phyloP scores from a whole-genome alignment of 2,113 vertebrate species.

The Odontesthes bonariensis region DNA sequence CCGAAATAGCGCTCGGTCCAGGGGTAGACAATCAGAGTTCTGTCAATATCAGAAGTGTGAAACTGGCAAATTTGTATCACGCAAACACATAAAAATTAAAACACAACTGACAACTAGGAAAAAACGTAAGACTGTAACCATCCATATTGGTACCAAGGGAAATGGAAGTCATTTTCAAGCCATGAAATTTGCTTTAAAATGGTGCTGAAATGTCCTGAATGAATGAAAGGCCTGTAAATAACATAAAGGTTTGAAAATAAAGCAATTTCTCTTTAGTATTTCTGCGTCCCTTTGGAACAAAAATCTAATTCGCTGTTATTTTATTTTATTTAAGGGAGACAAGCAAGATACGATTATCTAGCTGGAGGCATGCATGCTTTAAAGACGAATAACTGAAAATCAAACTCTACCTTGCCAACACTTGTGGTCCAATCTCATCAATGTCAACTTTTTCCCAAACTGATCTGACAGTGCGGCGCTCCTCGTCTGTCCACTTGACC shows the following conservation, averaged over 20 bases:
- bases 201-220: no score
- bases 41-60: not conserved
- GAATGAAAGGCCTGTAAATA: no score
- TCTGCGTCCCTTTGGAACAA: no score
- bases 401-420: conserved; percentile 28
- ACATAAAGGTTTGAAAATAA: no score
- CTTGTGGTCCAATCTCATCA: conserved; percentile 31
- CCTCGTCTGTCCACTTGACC: conserved; percentile 42
- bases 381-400: not conserved
- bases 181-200: no score
- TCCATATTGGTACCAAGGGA: no score
- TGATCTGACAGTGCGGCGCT: conserved; percentile 25
- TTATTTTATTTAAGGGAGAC: no score
- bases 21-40: conserved; percentile 81
- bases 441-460: conserved; percentile 46
- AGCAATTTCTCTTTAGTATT: no score
- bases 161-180: no score
- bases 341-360: no score
- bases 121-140: no score
- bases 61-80: not conserved
- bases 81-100: not conserved
- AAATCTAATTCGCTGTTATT: no score
- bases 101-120: not conserved
- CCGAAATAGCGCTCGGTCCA: conserved; percentile 83
- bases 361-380: not conserved